Percentiles rank a stretch among this genome's conserved stretches.
These are phyloP conservation scores for Hipposideros armiger DNA, from an alignment of 2,113 vertebrate genomes.

Conservation along the genomic window DNA sequence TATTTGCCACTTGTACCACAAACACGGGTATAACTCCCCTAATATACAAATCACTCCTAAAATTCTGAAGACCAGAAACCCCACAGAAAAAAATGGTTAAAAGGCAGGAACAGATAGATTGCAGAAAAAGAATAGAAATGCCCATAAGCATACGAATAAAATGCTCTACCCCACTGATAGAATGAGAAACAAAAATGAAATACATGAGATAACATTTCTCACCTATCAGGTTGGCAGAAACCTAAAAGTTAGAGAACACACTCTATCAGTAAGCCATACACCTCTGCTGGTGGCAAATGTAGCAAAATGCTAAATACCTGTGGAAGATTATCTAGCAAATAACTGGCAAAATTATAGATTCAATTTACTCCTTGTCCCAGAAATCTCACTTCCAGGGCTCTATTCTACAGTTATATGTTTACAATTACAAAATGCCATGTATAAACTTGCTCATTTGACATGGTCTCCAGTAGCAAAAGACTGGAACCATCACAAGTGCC, in stretches of 20 bases:
- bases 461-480: background rate
- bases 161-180: background rate
- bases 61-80: background rate
- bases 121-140: slow-evolving; percentile 27
- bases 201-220: background rate
- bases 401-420: background rate
- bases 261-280: background rate
- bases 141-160: background rate
- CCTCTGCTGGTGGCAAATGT: background rate
- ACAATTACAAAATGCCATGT: background rate
- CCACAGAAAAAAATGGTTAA: background rate
- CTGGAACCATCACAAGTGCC: background rate
- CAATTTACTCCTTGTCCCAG: background rate
- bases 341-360: background rate
- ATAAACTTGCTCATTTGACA: background rate
- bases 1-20: background rate
- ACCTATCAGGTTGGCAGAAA: background rate
- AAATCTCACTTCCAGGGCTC: background rate
- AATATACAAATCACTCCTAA: background rate
- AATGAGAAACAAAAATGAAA: background rate
- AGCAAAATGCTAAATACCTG: background rate
- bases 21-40: background rate
- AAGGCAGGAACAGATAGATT: background rate
- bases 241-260: background rate
- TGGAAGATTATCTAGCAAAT: background rate